A percentile compares a stretch with the other conserved stretches of the same genome.
Evolutionary conservation across 1,140 invertebrate genomes (phyloP).

Genomic region (Drosophila dunni): DNA sequence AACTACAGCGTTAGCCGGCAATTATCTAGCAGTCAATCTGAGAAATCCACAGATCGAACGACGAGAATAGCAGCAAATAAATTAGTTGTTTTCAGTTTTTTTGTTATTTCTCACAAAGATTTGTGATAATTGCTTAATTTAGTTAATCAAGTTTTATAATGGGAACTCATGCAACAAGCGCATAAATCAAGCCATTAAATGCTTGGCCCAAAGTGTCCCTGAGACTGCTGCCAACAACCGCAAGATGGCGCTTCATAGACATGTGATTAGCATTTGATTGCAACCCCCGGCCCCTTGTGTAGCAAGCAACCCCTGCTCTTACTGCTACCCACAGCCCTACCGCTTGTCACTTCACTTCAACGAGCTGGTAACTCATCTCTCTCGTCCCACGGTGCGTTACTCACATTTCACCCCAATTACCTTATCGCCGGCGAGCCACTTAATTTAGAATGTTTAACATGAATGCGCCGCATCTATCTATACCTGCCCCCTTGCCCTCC

Average conservation of each 20-base stretch:
- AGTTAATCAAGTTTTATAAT: conserved; percentile 62
- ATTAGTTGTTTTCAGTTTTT: conserved; percentile 28
- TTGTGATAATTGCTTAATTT: conserved; percentile 78
- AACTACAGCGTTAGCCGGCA: conserved; percentile 46
- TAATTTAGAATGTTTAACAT: conserved; percentile 84
- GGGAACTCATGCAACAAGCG: conserved; percentile 72
- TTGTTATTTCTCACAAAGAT: conserved; percentile 39
- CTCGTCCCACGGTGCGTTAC: conserved; percentile 27
- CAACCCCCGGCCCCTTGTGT: not conserved
- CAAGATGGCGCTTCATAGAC: conserved; percentile 24
- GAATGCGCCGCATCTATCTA: conserved; percentile 45
- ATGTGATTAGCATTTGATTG: conserved; percentile 49
- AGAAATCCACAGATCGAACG: conserved; percentile 11
- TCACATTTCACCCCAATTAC: conserved; percentile 84
- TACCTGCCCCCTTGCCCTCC: conserved; percentile 2
- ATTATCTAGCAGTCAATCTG: conserved; percentile 72
- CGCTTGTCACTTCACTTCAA: conserved; percentile 21
- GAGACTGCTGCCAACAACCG: not conserved
- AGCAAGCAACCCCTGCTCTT: not conserved
- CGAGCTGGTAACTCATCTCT: conserved; percentile 44
- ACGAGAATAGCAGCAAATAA: conserved; percentile 18
- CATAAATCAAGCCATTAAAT: conserved; percentile 78
- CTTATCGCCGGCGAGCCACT: conserved; percentile 80
- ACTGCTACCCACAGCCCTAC: conserved; percentile 10
- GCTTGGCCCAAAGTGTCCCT: conserved; percentile 5